Percentiles rank a stretch among this genome's conserved stretches.
Conservation (phyloP, 2,888 invertebrate species). For the Monochamus alternatus region DNA sequence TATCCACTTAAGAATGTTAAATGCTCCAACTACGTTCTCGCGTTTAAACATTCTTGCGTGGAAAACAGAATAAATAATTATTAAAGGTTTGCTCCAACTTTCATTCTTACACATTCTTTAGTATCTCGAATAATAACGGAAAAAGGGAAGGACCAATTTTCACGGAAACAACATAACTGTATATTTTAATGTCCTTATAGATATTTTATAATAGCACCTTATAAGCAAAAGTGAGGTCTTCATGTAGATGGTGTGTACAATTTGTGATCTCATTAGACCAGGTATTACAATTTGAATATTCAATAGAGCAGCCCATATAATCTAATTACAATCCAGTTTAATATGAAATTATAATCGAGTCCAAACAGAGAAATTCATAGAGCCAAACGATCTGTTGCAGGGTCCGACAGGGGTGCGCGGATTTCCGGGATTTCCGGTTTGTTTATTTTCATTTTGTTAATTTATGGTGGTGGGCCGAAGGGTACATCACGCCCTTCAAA, state of each 20-base stretch:
- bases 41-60: too few relatives aligned
- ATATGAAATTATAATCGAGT: constrained; percentile 15
- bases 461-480: constrained; percentile 43
- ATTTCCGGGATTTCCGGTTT: constrained; percentile 76
- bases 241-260: neutral
- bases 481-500: constrained; percentile 21
- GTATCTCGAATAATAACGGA: too few relatives aligned
- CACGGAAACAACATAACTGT: neutral
- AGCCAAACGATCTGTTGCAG: constrained; percentile 70
- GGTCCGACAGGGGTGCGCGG: constrained; percentile 73
- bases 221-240: neutral
- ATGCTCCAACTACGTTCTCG: too few relatives aligned
- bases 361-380: constrained; percentile 10
- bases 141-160: too few relatives aligned
- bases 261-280: constrained; percentile 23
- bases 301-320: constrained; percentile 19
- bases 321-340: constrained; percentile 25
- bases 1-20: too few relatives aligned
- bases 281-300: constrained; percentile 4
- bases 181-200: neutral
- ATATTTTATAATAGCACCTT: neutral
- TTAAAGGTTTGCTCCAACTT: too few relatives aligned
- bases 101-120: too few relatives aligned
- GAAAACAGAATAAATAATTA: too few relatives aligned
- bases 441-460: constrained; percentile 66